Conservation (phyloP, 2,888 invertebrate genomes). For the Cremastinae sp. region DNA sequence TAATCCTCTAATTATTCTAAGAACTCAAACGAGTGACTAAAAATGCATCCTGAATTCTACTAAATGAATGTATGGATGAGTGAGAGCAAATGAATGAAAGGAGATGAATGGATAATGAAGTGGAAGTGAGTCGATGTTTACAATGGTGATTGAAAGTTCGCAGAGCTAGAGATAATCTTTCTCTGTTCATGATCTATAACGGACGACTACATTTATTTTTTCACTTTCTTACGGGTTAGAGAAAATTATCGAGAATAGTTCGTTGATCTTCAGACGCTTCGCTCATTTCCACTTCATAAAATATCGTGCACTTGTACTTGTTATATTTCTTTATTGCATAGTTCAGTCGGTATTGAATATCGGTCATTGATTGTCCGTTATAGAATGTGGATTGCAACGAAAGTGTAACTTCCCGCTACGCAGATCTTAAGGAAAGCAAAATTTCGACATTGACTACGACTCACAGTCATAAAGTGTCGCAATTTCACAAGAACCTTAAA, state of each 20-base stretch:
- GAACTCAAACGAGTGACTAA: neutral
- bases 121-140: slow-evolving; percentile 75
- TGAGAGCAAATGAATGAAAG: too few species aligned
- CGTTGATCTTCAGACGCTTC: slow-evolving; percentile 58
- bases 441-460: slow-evolving; percentile 91
- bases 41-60: neutral
- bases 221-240: slow-evolving; percentile 34
- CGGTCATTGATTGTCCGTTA: slow-evolving; percentile 78
- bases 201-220: slow-evolving; percentile 70
- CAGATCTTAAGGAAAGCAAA: slow-evolving; percentile 95
- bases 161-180: slow-evolving; percentile 67
- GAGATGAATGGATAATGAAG: slow-evolving; percentile 73
- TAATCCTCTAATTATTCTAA: neutral
- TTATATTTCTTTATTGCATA: slow-evolving; percentile 22
- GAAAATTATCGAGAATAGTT: slow-evolving; percentile 22
- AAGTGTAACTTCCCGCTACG: slow-evolving; percentile 88
- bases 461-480: slow-evolving; percentile 95
- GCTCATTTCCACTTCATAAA: slow-evolving; percentile 79
- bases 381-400: slow-evolving; percentile 83
- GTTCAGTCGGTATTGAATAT: slow-evolving; percentile 18
- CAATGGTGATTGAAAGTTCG: slow-evolving; percentile 47
- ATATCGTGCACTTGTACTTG: slow-evolving; percentile 57
- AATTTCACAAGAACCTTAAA: slow-evolving; percentile 96
- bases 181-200: slow-evolving; percentile 77
- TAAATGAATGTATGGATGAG: slow-evolving; percentile 56